Evolutionary conservation across 2,113 vertebrate species (phyloP).

Genomic region (Xenotilapia caudafasciata): DNA sequence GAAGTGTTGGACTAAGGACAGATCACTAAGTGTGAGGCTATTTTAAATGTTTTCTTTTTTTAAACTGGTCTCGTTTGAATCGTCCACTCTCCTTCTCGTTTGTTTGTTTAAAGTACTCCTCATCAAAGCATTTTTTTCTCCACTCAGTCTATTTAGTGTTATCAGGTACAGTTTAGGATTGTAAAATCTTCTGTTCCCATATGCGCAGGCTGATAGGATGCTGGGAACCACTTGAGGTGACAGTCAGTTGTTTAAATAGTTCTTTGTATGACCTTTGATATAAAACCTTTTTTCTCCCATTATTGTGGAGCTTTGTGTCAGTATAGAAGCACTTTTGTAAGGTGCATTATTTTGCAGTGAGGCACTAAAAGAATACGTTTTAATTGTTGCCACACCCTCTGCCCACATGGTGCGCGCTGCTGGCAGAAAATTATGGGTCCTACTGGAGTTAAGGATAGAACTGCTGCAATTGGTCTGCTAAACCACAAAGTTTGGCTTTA

Average conservation of each 20-base stretch:
- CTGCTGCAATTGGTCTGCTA: background rate
- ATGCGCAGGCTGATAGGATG: background rate
- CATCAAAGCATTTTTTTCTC: background rate
- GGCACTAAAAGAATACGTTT: background rate
- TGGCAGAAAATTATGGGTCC: slow-evolving; percentile 4
- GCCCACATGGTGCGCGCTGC: background rate
- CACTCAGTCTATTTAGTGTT: background rate
- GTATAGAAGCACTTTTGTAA: background rate
- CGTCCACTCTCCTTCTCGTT: background rate
- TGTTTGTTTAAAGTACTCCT: background rate
- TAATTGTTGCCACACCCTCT: background rate
- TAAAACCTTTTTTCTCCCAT: background rate
- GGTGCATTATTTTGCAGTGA: background rate
- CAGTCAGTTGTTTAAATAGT: background rate
- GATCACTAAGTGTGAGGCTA: background rate
- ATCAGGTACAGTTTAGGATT: background rate
- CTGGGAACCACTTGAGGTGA: background rate
- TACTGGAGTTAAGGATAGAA: background rate
- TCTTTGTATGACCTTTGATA: background rate
- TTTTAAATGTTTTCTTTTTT: background rate
- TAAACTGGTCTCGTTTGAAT: background rate
- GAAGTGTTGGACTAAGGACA: background rate
- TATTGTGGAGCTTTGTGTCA: background rate
- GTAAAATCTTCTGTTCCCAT: background rate
- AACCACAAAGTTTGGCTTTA: slow-evolving; percentile 4